Evolutionary conservation across 2,113 vertebrate genomes (phyloP).

Genomic region (Coreoperca whiteheadi): DNA sequence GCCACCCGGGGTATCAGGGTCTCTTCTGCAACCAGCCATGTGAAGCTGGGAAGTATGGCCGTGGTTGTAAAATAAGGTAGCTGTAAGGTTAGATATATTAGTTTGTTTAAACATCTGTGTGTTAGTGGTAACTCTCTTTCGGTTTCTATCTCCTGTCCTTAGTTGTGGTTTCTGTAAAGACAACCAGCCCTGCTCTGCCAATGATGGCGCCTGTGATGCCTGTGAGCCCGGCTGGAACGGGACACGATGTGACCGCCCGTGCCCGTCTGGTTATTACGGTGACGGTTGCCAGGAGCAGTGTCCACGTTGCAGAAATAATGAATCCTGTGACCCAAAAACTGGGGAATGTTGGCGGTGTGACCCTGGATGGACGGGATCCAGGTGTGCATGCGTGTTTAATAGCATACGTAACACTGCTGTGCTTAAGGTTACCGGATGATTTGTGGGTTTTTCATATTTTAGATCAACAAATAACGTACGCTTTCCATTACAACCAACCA

Average conservation of each 20-base stretch:
- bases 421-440: not conserved
- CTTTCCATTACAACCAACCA: not conserved
- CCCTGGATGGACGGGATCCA: conserved; percentile 88
- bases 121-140: not conserved
- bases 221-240: conserved; percentile 93
- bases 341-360: conserved; percentile 89
- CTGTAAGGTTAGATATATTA: conserved; percentile 16
- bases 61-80: conserved; percentile 87
- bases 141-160: not conserved
- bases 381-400: conserved; percentile 67
- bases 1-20: conserved; percentile 87
- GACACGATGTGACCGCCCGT: conserved; percentile 87
- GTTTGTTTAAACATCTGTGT: not conserved
- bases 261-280: conserved; percentile 85
- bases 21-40: conserved; percentile 85
- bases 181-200: conserved; percentile 82
- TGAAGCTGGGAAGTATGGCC: conserved; percentile 82
- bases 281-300: conserved; percentile 86
- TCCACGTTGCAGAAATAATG: conserved; percentile 84
- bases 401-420: not conserved
- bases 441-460: not conserved
- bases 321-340: conserved; percentile 85
- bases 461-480: not conserved
- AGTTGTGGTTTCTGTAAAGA: conserved; percentile 92
- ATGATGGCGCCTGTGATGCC: conserved; percentile 88